Evolutionary conservation across 2,888 invertebrate genomes (phyloP).

Genomic region (Crocallis elinguaria): DNA sequence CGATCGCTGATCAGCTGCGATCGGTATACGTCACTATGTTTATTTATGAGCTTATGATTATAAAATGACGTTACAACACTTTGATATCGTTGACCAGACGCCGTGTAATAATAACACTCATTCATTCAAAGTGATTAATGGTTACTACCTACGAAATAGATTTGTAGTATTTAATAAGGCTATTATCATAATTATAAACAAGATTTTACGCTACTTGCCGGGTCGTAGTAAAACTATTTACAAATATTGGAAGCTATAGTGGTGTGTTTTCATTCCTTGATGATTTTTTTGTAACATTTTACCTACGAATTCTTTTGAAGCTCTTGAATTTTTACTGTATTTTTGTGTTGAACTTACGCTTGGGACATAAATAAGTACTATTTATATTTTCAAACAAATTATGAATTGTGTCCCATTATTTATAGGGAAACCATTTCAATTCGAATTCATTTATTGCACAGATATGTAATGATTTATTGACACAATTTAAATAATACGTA

Average conservation of each 20-base stretch:
- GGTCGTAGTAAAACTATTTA: conserved; percentile 75
- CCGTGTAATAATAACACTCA: conserved; percentile 77
- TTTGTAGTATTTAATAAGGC: conserved; percentile 77
- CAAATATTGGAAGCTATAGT: conserved; percentile 54
- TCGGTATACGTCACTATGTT: conserved; percentile 75
- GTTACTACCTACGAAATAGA: conserved; percentile 79
- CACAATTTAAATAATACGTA: too few relatives aligned
- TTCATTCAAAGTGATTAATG: conserved; percentile 81
- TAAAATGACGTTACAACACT: conserved; percentile 81
- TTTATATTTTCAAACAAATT: too few relatives aligned
- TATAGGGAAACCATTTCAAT: too few relatives aligned
- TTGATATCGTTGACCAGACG: conserved; percentile 80
- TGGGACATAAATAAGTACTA: too few relatives aligned
- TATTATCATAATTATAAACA: conserved; percentile 83
- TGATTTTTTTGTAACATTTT: conserved; percentile 10
- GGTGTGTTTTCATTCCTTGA: conserved; percentile 32
- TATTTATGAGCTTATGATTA: conserved; percentile 84
- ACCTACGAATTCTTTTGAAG: background rate
- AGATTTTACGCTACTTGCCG: conserved; percentile 76
- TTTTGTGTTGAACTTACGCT: background rate
- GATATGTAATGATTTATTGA: too few relatives aligned
- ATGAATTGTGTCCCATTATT: too few relatives aligned
- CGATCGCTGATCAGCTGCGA: conserved; percentile 56
- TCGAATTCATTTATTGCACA: too few relatives aligned
- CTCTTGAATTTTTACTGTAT: background rate